These are phyloP conservation scores for Halocynthia aurantium DNA, from an alignment of 23 tunicate genomes.

Conservation along the genomic window DNA sequence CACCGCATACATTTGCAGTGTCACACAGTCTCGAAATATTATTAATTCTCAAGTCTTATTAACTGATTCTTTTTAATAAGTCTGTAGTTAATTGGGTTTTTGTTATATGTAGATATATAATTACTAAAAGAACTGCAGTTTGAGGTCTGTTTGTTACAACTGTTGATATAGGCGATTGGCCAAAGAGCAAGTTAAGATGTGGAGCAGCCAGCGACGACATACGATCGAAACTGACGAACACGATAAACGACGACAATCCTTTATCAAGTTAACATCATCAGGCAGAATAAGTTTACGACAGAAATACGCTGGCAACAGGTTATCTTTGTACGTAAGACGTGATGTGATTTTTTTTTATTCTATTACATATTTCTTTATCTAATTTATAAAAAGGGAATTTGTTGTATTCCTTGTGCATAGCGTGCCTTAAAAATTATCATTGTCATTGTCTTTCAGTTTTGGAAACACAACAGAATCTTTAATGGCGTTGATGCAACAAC, in stretches of 20 bases:
- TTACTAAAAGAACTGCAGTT: neutral
- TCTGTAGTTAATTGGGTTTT: too few species aligned
- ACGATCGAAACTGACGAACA: conserved; percentile 6
- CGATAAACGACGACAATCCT: neutral
- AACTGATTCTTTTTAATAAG: too few species aligned
- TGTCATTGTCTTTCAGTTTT: neutral
- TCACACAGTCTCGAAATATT: too few species aligned
- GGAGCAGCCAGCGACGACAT: neutral
- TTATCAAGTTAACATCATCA: neutral
- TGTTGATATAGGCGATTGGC: neutral
- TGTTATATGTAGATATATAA: too few species aligned
- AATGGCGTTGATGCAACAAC: conserved; percentile 7
- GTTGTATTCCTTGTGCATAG: too few species aligned
- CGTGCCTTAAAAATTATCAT: too few species aligned
- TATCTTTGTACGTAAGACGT: neutral
- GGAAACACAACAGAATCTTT: conserved; percentile 7
- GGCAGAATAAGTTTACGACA: conserved; percentile 6
- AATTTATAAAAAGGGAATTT: too few species aligned
- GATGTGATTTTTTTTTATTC: too few species aligned
- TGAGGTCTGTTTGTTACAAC: neutral
- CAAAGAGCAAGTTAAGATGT: conserved; percentile 8
- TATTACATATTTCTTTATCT: too few species aligned
- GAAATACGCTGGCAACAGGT: neutral
- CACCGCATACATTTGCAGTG: too few species aligned
- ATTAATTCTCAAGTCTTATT: too few species aligned